Percentiles rank a stretch among this genome's conserved stretches.
Conservation (phyloP, 1,140 invertebrate genomes). For the Calliopsis andreniformis region DNA sequence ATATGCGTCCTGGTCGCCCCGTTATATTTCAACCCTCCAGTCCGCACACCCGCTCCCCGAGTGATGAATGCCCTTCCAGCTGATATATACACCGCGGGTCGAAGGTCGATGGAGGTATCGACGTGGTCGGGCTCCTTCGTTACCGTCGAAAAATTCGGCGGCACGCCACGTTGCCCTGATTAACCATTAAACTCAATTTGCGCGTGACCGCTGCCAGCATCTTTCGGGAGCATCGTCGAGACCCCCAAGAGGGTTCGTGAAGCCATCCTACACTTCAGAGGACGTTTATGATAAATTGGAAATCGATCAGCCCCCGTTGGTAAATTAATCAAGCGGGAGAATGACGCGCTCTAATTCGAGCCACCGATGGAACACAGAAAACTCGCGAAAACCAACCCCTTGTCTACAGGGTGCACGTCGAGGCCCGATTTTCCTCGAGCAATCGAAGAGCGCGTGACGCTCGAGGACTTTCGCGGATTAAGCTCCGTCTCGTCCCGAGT, state of each 20-base stretch:
- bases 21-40: conserved; percentile 60
- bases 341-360: conserved; percentile 42
- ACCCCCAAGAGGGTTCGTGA: conserved; percentile 18
- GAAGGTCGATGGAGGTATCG: conserved; percentile 36
- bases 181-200: conserved; percentile 68
- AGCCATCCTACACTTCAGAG: too few relatives aligned
- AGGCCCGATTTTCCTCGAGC: not conserved
- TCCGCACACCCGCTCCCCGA: conserved; percentile 29
- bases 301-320: conserved; percentile 56
- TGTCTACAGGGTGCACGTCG: too few relatives aligned
- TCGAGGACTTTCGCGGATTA: conserved; percentile 55
- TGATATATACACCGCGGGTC: conserved; percentile 37
- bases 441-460: conserved; percentile 50
- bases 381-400: not conserved
- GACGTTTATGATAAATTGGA: conserved; percentile 58
- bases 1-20: conserved; percentile 41
- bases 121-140: conserved; percentile 36
- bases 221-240: conserved; percentile 46
- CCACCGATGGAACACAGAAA: conserved; percentile 19
- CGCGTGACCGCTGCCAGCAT: conserved; percentile 29
- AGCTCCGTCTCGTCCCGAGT: conserved; percentile 35
- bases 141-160: conserved; percentile 66
- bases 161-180: conserved; percentile 56
- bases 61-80: conserved; percentile 63
- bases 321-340: conserved; percentile 66